Evolutionary conservation across 2,888 invertebrate genomes (phyloP).

Genomic region (Acanthosepion pharaonis): DNA sequence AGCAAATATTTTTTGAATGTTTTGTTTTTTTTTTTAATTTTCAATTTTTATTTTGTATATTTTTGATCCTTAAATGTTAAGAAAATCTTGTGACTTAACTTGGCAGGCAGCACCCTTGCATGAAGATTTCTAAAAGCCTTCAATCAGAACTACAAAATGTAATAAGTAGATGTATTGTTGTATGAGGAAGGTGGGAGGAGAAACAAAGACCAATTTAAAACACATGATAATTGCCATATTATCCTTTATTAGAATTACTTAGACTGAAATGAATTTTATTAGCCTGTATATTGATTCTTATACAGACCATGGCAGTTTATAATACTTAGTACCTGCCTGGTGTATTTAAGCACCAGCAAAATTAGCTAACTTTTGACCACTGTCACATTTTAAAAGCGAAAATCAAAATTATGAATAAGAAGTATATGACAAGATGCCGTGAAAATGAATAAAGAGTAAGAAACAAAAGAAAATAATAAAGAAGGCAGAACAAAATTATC

Average conservation of each 20-base stretch:
- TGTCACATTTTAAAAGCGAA: neutral
- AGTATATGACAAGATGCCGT: too few relatives aligned
- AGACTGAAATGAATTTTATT: neutral
- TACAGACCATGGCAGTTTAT: neutral
- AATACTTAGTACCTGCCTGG: neutral
- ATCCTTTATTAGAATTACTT: neutral
- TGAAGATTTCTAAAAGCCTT: neutral
- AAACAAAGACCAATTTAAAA: too few relatives aligned
- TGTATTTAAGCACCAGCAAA: neutral
- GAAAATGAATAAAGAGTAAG: too few relatives aligned
- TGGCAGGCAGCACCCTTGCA: neutral
- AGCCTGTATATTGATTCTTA: neutral
- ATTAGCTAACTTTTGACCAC: neutral
- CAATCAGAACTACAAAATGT: too few relatives aligned
- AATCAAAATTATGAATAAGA: neutral
- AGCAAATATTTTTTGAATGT: too few relatives aligned
- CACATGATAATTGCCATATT: too few relatives aligned
- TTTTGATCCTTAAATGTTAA: constrained; percentile 2
- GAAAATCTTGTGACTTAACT: neutral
- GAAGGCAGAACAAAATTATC: neutral
- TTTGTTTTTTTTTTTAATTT: too few relatives aligned
- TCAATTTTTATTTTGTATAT: neutral
- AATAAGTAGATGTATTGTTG: too few relatives aligned
- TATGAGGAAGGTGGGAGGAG: too few relatives aligned
- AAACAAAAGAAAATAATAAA: too few relatives aligned